Base-by-base conservation (phyloP, 2,797 vertebrate genomes). In the Allobates femoralis region DNA sequence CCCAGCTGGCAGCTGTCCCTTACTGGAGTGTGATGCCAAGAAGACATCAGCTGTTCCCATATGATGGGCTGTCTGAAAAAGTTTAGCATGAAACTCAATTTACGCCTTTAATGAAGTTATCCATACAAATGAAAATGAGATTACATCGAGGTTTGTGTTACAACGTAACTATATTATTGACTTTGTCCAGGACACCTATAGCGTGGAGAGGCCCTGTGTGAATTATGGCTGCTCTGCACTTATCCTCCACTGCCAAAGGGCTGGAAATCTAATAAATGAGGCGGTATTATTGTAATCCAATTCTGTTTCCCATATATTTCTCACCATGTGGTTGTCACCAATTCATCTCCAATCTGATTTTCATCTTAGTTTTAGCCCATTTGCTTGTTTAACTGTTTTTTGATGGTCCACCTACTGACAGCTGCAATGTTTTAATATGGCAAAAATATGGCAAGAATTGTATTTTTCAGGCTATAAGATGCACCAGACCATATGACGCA, bases 251-350 rank as follows among this genome's bases (percentile, higher is more conserved):
- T 77, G 74, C 81, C 81, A 87, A 58, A 82, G 62, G 74, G 81
- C 81, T 78, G 75, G 64, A 69, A 79, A 83, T 77, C 46, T 83
- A 87, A 83, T 83, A 79, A n/a, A 82, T 12, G 66, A 62, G 50
- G 53, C 69, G 58, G 67, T 74, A 56, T 87, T 83, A 83, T 77
- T 71, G 34, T 79, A 78, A 71, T 69, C 81, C 74, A 73, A 79
- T 79, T 64, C 37, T 4, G 50, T 74, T 53, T 84, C 23, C 41
- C 71, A 69, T 84, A 83, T 78, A 79, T 58, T 83, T 84, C 81
- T 64, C 75, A 73, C 76, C 82, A 77, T 66, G 75, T 84, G 76
- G 81, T 83, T 74, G 53, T 77, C 64, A 26, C 34, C 51, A 67
- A 53, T 69, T 67, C 64, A 53, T 53, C 46, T 32, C 46, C 50